Evolutionary conservation across 2,797 vertebrate species (phyloP).

Genomic region (Lacerta viridis): DNA sequence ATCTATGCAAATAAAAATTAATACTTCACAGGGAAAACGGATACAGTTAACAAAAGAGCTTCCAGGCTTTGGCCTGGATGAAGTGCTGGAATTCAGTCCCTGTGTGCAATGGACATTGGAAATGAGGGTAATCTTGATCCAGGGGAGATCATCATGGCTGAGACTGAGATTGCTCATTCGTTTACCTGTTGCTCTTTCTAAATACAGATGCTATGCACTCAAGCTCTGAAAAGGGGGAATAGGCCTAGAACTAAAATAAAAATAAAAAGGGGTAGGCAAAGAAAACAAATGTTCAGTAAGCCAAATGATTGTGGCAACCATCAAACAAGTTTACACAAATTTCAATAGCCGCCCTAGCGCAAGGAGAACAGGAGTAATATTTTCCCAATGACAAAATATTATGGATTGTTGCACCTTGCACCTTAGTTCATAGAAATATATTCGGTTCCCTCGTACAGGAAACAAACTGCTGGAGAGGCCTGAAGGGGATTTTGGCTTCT

Average conservation of each 20-base stretch:
- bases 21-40: constrained; percentile 25
- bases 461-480: not conserved
- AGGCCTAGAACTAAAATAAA: not conserved
- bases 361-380: not conserved
- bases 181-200: not conserved
- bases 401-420: not conserved
- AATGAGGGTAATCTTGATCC: not conserved
- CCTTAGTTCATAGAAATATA: not conserved
- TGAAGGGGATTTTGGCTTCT: constrained; percentile 38
- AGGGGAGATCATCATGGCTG: not conserved
- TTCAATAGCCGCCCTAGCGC: not conserved
- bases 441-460: not conserved
- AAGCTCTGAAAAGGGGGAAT: not conserved
- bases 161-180: not conserved
- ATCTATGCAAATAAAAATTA: constrained; percentile 51
- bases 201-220: not conserved
- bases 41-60: not conserved
- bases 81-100: not conserved
- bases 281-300: not conserved
- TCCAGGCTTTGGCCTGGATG: not conserved
- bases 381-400: not conserved
- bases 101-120: not conserved
- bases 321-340: not conserved
- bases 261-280: not conserved
- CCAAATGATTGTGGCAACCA: not conserved